Conservation (phyloP, 2,797 vertebrate genomes). For the Acanthopagrus latus region DNA sequence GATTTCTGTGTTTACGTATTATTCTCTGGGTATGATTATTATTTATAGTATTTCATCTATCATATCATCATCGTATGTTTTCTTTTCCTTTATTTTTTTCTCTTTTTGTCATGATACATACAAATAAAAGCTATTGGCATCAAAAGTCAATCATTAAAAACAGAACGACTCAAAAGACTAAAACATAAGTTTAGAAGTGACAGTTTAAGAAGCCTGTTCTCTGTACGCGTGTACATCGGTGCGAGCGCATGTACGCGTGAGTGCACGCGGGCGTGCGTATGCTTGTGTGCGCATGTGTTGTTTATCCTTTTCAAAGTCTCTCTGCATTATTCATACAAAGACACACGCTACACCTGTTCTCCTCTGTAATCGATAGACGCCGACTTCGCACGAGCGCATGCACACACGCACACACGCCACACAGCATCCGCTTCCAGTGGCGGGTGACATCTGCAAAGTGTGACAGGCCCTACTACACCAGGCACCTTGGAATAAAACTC, state of each 20-base stretch:
- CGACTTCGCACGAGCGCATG: conserved; percentile 32
- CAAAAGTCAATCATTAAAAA: not conserved
- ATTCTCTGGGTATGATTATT: not conserved
- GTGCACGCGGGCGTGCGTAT: not conserved
- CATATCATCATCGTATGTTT: no score
- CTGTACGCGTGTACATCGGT: not conserved
- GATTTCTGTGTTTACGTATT: not conserved
- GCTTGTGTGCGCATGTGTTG: conserved; percentile 16
- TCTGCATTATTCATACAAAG: conserved; percentile 76
- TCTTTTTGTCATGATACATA: not conserved
- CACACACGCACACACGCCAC: not conserved
- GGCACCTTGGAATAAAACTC: conserved; percentile 55
- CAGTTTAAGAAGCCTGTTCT: not conserved
- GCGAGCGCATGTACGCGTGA: no score
- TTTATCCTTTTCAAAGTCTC: conserved; percentile 52
- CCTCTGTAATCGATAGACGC: conserved; percentile 75
- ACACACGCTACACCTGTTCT: conserved; percentile 81
- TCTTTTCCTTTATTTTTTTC: not conserved
- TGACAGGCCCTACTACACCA: conserved; percentile 18
- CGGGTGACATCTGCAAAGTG: conserved; percentile 43
- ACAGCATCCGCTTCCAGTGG: conserved; percentile 28
- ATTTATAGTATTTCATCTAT: not conserved
- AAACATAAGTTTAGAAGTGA: conserved; percentile 10
- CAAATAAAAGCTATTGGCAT: no score
- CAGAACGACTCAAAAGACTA: not conserved